Percentiles rank a stretch among this genome's conserved stretches.
These are phyloP conservation scores for Albula goreensis DNA, from an alignment of 2,113 vertebrate genomes.

Conservation along the genomic window DNA sequence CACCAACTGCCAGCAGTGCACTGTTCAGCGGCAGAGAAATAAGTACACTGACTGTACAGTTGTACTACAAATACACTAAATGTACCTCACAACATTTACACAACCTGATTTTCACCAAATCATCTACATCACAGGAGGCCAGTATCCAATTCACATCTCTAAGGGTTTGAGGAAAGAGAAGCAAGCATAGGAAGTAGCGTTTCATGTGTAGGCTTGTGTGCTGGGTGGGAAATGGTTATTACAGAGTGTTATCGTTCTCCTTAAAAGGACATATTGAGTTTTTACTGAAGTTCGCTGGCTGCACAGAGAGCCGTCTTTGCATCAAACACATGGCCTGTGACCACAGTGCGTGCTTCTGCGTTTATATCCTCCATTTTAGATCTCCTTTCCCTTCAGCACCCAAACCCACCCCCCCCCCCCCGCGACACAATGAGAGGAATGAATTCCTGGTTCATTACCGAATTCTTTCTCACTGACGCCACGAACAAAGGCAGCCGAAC, in stretches of 20 bases:
- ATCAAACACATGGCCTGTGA: not conserved
- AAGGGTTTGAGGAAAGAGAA: no score
- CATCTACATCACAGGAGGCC: not conserved
- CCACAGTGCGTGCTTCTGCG: not conserved
- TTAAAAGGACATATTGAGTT: not conserved
- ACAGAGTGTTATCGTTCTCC: not conserved
- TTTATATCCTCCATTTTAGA: not conserved
- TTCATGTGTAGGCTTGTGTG: not conserved
- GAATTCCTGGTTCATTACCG: not conserved
- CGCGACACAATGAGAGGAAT: not conserved
- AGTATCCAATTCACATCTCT: not conserved
- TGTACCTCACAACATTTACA: not conserved
- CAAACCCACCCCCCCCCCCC: not conserved
- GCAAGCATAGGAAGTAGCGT: not conserved
- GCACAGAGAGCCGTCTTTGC: not conserved
- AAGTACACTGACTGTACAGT: not conserved
- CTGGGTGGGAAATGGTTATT: not conserved
- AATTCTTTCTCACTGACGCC: not conserved
- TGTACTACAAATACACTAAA: not conserved
- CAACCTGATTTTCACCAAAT: not conserved
- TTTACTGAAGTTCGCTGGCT: not conserved
- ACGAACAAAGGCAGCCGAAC: constrained; percentile 5
- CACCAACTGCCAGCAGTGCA: not conserved
- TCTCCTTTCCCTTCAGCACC: not conserved
- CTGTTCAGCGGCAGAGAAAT: not conserved